Base-by-base conservation (phyloP, 1,140 invertebrate species). In the Anastrepha obliqua region DNA sequence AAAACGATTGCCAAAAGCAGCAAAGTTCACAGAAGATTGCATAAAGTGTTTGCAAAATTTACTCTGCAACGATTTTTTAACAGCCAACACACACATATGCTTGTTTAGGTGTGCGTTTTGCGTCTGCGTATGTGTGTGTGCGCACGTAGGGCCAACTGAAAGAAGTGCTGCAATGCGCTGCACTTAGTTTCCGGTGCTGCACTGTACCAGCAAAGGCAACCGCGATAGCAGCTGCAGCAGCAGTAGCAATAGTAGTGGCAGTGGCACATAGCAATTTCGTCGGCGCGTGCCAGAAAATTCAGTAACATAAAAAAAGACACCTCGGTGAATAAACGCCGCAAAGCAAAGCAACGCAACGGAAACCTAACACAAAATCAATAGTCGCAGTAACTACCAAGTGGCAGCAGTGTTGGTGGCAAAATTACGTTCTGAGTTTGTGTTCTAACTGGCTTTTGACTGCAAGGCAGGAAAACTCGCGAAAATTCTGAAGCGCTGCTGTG, bases 341-440 rank as follows among this genome's bases (percentile, higher is more conserved):
- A 29, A 39, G 17, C 60, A 67, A 67, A 62, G n/a, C 60, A 62
- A 62, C 60, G n/a, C 64, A 67, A 2, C 20, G 17, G 67, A 55
- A 81, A 81, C 8, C 20, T 51, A 81, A 81, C 39, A 81, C 17
- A 81, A 81, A 81, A 81, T 81, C 74, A 81, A 81, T 81, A 81
- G 44, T 81, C 44, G 74, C 74, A 20, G 74, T 58, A 29, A n/a
- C 74, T 55, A 47, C 74, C 74, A 81, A 81, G n/a, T 81, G 74
- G 47, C 74, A 55, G 42, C n/a, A n/a, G 47, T 81, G 74, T 81
- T 81, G 5, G 74, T 81, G 47, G 47, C n/a, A 42, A 81, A 81
- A 58, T 81, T 29, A 29, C 9, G 55, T 81, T 42, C 15, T 6
- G 74, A 55, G 67, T 44, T 42, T 81, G n/a, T 81, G 74, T 20